Evolutionary conservation across 2,797 vertebrate species (phyloP), one percentile per base, ranked within the genome.

Genomic region (Pangasius sanitwongsei): DNA sequence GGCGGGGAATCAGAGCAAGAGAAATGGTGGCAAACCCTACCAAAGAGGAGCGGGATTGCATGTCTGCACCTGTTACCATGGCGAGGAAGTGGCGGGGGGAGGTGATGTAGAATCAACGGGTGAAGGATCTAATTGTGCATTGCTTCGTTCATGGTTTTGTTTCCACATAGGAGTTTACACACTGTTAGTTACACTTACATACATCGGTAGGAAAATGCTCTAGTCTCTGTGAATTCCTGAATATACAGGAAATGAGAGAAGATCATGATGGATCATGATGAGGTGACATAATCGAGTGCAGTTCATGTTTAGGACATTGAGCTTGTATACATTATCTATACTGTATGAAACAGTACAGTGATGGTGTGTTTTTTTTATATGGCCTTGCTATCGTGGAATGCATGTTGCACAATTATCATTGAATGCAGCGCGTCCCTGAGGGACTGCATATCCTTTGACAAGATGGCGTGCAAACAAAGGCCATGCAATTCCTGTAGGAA

Each of bases 61-160:
- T 53, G 93, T 96, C 95, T 95, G 94, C 95, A 95, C 95, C 95
- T 93, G 96, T 96, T 96, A 93, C 96, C 95, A 96, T 96, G 95
- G 95, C 92, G 91, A 89, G 92, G 61, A 82, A 65, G 83, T 48
- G 31, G 50, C 37, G 18, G 81, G 85, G 87, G 75, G 74, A 50
- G 74, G 85, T 31, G 37, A 48, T 87, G 63, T 85, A 50, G 88
- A 87, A 80, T 75, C 83, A 59, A 87, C 65, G 63, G 74, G 78
- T 55, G 88, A 80, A 67, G 80, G 83, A 87, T 78, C 65, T 87
- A 83, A 69, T 70, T 78, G 86, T 63, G 63, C 77, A 48, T 53
- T 31, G 34, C 61, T 41, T 61, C 11, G 20, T 78, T 87, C 50
- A 12, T 41, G 41, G 85, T 44, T 83, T 86, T 80, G 31, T 65